Conservation (phyloP, 2,113 vertebrate genomes). For the Xenus cinereus region DNA sequence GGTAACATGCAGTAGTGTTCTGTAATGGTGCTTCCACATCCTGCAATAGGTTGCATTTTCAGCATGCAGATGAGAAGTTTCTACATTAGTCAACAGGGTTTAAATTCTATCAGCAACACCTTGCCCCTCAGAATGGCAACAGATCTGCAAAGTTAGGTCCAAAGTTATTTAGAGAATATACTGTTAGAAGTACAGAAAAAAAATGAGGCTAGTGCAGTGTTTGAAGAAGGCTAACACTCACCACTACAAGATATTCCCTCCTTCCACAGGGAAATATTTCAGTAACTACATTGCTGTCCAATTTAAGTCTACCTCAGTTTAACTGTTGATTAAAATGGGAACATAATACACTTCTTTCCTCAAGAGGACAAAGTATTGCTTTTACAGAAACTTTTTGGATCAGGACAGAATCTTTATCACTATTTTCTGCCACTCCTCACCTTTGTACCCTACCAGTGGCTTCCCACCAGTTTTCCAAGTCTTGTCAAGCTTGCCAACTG, state of each 20-base stretch:
- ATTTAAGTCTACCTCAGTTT: neutral
- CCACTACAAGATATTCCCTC: neutral
- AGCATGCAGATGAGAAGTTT: neutral
- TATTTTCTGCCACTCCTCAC: neutral
- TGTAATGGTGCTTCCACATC: neutral
- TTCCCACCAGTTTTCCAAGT: neutral
- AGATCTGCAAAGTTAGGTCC: neutral
- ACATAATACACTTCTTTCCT: neutral
- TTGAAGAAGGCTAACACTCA: neutral
- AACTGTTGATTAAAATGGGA: neutral
- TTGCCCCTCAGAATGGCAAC: neutral
- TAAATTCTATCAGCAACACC: neutral
- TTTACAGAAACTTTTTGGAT: neutral
- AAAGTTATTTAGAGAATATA: neutral
- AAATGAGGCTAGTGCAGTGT: neutral
- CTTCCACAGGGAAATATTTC: neutral
- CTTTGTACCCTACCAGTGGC: neutral
- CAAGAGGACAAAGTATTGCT: neutral
- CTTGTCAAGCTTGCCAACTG: neutral
- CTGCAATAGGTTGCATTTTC: neutral
- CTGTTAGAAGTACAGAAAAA: neutral
- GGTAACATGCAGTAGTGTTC: neutral
- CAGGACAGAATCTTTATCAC: neutral
- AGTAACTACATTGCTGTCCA: neutral
- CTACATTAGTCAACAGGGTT: neutral